Percentiles rank a stretch among this genome's conserved stretches.
Evolutionary conservation across 2,113 vertebrate genomes (phyloP).

Genomic region (Cromileptes altivelis): DNA sequence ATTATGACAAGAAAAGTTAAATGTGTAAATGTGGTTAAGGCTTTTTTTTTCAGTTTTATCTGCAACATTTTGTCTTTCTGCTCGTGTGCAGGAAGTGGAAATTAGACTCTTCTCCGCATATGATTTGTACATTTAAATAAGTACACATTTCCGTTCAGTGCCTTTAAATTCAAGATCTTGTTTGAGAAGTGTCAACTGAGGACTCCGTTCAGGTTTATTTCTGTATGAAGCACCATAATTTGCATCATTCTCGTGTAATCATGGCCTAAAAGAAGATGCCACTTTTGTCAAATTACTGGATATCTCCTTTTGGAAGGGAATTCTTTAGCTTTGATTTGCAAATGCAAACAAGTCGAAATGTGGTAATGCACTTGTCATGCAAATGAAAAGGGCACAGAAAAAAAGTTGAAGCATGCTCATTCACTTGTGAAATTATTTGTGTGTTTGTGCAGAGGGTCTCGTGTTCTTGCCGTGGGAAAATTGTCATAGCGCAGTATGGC

Average conservation of each 20-base stretch:
- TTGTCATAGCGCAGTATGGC: conserved; percentile 11
- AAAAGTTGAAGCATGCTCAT: background rate
- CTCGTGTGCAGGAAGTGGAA: background rate
- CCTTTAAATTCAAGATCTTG: conserved; percentile 12
- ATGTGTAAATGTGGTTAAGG: conserved; percentile 42
- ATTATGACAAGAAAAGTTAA: conserved; percentile 55
- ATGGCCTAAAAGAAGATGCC: conserved; percentile 53
- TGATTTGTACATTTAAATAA: conserved; percentile 1
- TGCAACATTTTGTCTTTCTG: background rate
- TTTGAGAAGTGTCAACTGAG: conserved; percentile 45
- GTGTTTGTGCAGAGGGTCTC: background rate
- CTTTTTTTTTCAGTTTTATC: background rate
- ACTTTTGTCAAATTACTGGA: conserved; percentile 72
- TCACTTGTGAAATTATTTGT: background rate
- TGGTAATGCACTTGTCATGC: conserved; percentile 24
- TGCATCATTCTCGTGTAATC: conserved; percentile 50
- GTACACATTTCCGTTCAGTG: background rate
- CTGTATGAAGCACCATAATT: conserved; percentile 57
- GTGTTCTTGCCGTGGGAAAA: conserved; percentile 20
- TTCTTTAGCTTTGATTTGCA: conserved; percentile 52
- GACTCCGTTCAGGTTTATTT: conserved; percentile 49
- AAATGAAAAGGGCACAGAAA: conserved; percentile 4
- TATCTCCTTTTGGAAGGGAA: conserved; percentile 39
- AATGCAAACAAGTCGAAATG: conserved; percentile 55
- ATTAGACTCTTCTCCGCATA: background rate